These are phyloP conservation scores for Mionectes olivaceus DNA, from an alignment of 2,797 vertebrate genomes.

Conservation along the genomic window DNA sequence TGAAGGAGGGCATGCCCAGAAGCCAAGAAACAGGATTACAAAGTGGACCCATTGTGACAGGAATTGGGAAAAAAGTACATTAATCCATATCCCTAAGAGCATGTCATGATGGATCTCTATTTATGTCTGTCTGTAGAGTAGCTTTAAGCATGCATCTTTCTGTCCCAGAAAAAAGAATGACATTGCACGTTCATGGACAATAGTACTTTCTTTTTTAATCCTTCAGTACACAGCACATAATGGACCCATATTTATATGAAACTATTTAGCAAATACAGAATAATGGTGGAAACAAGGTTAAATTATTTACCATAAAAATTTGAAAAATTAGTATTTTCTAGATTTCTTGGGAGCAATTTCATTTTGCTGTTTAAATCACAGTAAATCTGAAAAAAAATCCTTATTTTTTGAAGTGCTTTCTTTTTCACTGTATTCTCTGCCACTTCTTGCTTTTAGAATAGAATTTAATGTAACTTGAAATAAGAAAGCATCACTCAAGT, in stretches of 20 bases:
- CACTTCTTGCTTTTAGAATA: not conserved
- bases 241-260: not conserved
- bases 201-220: not conserved
- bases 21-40: not conserved
- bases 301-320: not conserved
- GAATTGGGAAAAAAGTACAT: conserved; percentile 4
- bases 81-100: conserved; percentile 10
- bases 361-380: not conserved
- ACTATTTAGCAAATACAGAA: not conserved
- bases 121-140: conserved; percentile 19
- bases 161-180: not conserved
- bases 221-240: not conserved
- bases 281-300: not conserved
- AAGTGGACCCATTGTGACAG: conserved; percentile 47
- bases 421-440: not conserved
- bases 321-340: not conserved
- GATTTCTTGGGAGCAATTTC: not conserved
- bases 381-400: not conserved
- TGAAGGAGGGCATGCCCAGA: not conserved
- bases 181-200: not conserved
- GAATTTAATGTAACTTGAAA: not conserved
- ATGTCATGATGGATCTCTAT: conserved; percentile 31
- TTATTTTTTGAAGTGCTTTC: not conserved
- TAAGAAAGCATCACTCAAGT: not conserved
- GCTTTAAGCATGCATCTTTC: conserved; percentile 9